Evolutionary conservation across 2,113 vertebrate species (phyloP).

Genomic region (Turnix velox): DNA sequence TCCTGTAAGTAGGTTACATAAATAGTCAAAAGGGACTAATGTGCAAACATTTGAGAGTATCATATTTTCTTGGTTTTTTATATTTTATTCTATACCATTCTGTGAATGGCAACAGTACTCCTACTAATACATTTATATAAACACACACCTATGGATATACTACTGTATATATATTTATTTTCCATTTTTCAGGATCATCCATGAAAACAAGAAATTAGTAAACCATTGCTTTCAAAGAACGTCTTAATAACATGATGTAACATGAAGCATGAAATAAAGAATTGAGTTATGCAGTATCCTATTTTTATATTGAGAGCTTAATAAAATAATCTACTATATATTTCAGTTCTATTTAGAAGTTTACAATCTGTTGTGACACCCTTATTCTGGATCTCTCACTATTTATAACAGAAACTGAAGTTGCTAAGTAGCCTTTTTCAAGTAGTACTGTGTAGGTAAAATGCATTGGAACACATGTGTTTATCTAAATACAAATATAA

Average conservation of each 20-base stretch:
- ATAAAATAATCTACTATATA: not conserved
- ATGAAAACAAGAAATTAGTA: not conserved
- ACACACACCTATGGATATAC: not conserved
- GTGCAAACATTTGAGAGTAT: not conserved
- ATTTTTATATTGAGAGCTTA: not conserved
- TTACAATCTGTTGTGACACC: not conserved
- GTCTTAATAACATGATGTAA: not conserved
- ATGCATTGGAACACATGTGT: not conserved
- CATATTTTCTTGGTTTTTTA: not conserved
- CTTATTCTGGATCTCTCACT: not conserved
- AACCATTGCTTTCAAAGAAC: not conserved
- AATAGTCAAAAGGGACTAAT: not conserved
- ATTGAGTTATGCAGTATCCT: rapidly evolving
- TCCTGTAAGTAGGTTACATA: not conserved
- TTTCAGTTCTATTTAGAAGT: not conserved
- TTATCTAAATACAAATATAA: not conserved
- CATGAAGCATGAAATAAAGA: not conserved
- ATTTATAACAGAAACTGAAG: not conserved
- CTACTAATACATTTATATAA: not conserved
- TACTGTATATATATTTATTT: not conserved
- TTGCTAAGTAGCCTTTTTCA: not conserved
- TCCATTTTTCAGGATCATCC: not conserved
- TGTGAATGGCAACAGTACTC: not conserved
- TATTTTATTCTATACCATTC: not conserved
- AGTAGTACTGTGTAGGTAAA: not conserved